Evolutionary conservation across 2,113 vertebrate species (phyloP).

Genomic region (Nibea coibor): DNA sequence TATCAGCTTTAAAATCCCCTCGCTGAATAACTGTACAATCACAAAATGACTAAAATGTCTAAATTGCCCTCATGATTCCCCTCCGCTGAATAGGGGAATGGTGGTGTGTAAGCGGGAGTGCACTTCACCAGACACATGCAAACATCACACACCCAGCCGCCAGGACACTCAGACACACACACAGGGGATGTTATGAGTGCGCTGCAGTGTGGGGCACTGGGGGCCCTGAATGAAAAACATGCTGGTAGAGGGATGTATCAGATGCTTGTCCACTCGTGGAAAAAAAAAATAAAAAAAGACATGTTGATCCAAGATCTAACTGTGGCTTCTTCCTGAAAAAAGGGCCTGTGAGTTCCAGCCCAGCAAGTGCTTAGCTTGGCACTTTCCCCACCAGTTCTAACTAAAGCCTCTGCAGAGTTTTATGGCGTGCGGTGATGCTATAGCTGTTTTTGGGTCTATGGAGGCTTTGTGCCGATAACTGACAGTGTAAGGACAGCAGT

Average conservation of each 20-base stretch:
- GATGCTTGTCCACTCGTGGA: constrained; percentile 62
- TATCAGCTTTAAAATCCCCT: neutral
- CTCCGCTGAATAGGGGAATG: constrained; percentile 14
- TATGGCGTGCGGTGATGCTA: constrained; percentile 30
- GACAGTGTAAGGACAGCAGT: neutral
- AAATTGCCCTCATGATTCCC: constrained; percentile 37
- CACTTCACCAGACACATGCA: constrained; percentile 49
- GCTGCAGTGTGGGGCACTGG: constrained; percentile 46
- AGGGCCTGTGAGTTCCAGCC: constrained; percentile 46
- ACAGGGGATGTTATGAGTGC: constrained; percentile 67
- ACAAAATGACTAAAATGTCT: constrained; percentile 34
- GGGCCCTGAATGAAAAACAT: constrained; percentile 75
- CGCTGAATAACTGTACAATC: constrained; percentile 9
- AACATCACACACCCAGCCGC: constrained; percentile 43
- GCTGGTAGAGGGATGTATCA: constrained; percentile 67
- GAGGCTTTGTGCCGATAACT: constrained; percentile 36
- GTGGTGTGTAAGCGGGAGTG: constrained; percentile 14
- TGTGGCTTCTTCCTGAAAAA: constrained; percentile 63
- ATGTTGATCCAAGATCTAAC: constrained; percentile 74
- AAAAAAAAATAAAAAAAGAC: constrained; percentile 29
- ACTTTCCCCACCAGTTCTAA: constrained; percentile 48
- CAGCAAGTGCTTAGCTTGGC: constrained; percentile 62
- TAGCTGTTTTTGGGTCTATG: constrained; percentile 40
- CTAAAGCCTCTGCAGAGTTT: constrained; percentile 51
- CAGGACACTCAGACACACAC: constrained; percentile 13